Base-by-base conservation (phyloP, 1,140 invertebrate genomes). In the Dufourea novaeangliae region DNA sequence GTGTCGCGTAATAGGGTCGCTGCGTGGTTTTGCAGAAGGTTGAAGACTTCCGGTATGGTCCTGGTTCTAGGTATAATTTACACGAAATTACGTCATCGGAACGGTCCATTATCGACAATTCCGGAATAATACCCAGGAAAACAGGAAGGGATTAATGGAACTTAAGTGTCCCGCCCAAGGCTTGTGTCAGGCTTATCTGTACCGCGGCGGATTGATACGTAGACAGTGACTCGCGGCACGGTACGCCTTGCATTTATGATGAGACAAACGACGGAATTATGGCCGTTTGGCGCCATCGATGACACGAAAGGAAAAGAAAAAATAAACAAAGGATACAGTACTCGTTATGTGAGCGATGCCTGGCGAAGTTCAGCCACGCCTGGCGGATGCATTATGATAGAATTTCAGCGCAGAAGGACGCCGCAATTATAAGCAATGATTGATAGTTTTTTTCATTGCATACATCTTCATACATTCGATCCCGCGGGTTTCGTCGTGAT, bases 231-330 rank as follows among this genome's bases (percentile, higher is more conserved):
- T 56, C 39, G 50, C 54, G 50, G 27, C 41, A 56, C 67, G 56
- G 27, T 77, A 61, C 29, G 68, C 61, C 34, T 77, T 77, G 75
- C 75, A 77, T 77, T 71, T 77, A 62, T 77, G 57, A 77, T 62
- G 44, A 63, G 67, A 32, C 54, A 17, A 68, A 46, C 41, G 29
- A 4, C 22, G 29, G 64, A 70, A 71, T 77, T 63, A 71, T 62
- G 44, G 39, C 29, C 32, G 64, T 76, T 69, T 76, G 75, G 75
- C 75, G 75, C 75, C 75, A 63, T n/a, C 50, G 50, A 52, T 52
- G 50, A 25, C n/a, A 57, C 39, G 8, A 44, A 61, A 52, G 52
- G 62, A 25, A 12, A 25, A 10, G 8, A 25, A 4, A 25, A 52
- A 8, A 11, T 0, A 52, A n/a, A 25, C 17, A 39, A 20, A 2